Percentiles rank a stretch among this genome's conserved stretches.
Evolutionary conservation across 2,888 invertebrate species (phyloP).

Genomic region (Mythimna lalbum): DNA sequence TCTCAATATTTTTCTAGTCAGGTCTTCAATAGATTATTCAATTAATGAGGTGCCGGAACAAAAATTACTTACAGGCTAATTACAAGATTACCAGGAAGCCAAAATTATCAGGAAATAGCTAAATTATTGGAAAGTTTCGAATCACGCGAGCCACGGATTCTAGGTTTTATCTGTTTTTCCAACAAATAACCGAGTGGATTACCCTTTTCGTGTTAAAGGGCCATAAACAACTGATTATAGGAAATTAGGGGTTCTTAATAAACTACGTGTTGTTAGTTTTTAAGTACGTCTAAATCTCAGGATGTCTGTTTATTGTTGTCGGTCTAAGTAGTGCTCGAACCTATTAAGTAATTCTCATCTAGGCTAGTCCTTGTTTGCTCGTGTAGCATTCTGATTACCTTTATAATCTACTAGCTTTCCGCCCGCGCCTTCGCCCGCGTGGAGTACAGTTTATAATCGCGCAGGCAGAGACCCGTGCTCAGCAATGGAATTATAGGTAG

Average conservation of each 20-base stretch:
- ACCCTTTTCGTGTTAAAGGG: slow-evolving; percentile 33
- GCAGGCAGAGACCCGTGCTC: no score
- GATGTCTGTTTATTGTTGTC: neutral
- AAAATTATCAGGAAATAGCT: slow-evolving; percentile 30
- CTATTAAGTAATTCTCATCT: no score
- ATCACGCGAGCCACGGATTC: slow-evolving; percentile 42
- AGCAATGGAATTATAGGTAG: no score
- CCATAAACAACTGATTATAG: slow-evolving; percentile 36
- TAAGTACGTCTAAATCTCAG: slow-evolving; percentile 19
- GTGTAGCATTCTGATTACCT: no score
- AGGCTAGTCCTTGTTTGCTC: no score
- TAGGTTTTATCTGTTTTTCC: slow-evolving; percentile 38
- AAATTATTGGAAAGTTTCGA: slow-evolving; percentile 42
- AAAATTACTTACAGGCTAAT: slow-evolving; percentile 27
- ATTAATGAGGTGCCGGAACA: slow-evolving; percentile 25
- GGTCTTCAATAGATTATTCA: slow-evolving; percentile 11
- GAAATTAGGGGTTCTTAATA: slow-evolving; percentile 25
- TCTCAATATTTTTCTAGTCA: neutral
- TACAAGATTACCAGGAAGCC: slow-evolving; percentile 31
- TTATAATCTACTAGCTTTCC: neutral
- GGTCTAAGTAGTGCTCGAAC: neutral
- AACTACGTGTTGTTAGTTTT: slow-evolving; percentile 9
- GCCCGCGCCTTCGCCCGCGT: no score
- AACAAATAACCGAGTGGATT: slow-evolving; percentile 7
- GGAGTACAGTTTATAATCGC: no score